Evolutionary conservation across 2,888 invertebrate species (phyloP).

Genomic region (Tanytarsus gracilentus): DNA sequence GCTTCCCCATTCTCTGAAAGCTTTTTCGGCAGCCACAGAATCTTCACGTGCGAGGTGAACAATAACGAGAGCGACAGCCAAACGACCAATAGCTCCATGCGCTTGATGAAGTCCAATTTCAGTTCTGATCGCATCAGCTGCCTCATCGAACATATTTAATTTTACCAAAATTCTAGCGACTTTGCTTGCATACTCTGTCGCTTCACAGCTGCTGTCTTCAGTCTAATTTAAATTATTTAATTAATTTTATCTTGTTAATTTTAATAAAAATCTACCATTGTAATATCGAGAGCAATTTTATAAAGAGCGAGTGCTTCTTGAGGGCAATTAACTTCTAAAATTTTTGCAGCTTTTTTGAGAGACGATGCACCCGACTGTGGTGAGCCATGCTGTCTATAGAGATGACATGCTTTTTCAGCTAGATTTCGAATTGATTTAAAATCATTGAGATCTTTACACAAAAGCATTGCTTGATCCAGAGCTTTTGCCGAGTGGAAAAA

Average conservation of each 20-base stretch:
- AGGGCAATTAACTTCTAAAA: slow-evolving; percentile 67
- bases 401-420: slow-evolving; percentile 58
- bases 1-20: slow-evolving; percentile 80
- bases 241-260: not conserved
- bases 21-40: slow-evolving; percentile 88
- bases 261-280: slow-evolving; percentile 62
- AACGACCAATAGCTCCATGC: slow-evolving; percentile 69
- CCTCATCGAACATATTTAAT: slow-evolving; percentile 76
- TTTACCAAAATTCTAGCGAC: slow-evolving; percentile 76
- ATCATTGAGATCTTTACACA: slow-evolving; percentile 51
- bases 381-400: slow-evolving; percentile 86
- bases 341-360: slow-evolving; percentile 81
- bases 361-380: slow-evolving; percentile 79
- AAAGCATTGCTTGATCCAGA: slow-evolving; percentile 68
- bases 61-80: slow-evolving; percentile 80
- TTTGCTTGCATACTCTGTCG: slow-evolving; percentile 84
- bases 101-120: slow-evolving; percentile 83
- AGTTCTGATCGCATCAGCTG: slow-evolving; percentile 72
- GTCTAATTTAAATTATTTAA: slow-evolving; percentile 45
- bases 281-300: slow-evolving; percentile 77
- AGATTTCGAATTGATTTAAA: slow-evolving; percentile 41
- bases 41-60: slow-evolving; percentile 74
- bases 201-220: slow-evolving; percentile 78
- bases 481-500: slow-evolving; percentile 90
- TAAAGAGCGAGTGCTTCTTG: slow-evolving; percentile 71